Evolutionary conservation across 2,888 invertebrate genomes (phyloP).

Genomic region (Leucoptera coffeella): DNA sequence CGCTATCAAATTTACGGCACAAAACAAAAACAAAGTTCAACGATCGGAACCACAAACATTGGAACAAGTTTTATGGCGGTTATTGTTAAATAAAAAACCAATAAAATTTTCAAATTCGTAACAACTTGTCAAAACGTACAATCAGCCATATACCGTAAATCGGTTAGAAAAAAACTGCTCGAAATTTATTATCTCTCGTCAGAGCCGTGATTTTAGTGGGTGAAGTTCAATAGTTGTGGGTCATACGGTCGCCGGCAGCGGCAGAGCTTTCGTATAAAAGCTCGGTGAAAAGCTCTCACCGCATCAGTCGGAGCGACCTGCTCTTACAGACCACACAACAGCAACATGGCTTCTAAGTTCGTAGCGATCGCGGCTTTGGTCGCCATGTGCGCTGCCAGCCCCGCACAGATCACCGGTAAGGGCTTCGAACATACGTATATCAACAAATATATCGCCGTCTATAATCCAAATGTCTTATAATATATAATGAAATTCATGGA

Average conservation of each 20-base stretch:
- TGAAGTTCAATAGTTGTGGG: conserved; percentile 34
- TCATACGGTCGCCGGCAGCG: conserved; percentile 10
- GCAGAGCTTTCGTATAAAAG: conserved; percentile 21
- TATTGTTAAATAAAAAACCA: too few relatives aligned
- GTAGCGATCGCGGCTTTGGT: conserved; percentile 24
- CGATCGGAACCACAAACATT: too few relatives aligned
- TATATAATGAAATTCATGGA: too few relatives aligned
- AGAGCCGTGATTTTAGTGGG: conserved; percentile 19
- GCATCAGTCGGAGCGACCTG: conserved; percentile 30
- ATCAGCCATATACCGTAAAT: too few relatives aligned
- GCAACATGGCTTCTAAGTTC: conserved; percentile 31
- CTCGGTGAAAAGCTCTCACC: conserved; percentile 47
- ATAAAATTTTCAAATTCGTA: too few relatives aligned
- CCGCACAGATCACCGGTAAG: conserved; percentile 31
- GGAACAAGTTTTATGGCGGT: too few relatives aligned
- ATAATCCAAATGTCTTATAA: too few relatives aligned
- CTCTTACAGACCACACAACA: conserved; percentile 12
- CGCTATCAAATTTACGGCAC: too few relatives aligned
- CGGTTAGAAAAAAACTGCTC: not conserved
- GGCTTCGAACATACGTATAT: too few relatives aligned
- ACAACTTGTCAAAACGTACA: too few relatives aligned
- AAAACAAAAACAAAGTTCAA: too few relatives aligned
- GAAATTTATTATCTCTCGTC: conserved; percentile 22
- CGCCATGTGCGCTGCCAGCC: conserved; percentile 26
- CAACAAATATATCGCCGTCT: too few relatives aligned